Conservation (phyloP, 2,797 vertebrate species). For the Syngnathus rostellatus region DNA sequence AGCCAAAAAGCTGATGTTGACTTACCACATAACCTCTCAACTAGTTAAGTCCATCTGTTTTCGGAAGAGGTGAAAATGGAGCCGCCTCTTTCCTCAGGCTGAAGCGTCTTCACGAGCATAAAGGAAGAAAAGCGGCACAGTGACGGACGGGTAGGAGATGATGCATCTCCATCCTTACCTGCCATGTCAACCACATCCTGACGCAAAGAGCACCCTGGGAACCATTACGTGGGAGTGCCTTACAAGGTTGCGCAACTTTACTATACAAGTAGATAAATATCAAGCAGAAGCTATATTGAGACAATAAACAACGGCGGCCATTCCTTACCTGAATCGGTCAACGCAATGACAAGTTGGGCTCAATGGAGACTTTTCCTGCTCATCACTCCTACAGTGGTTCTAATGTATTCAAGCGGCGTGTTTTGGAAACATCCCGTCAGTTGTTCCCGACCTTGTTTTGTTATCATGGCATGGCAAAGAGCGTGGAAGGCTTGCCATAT, state of each 20-base stretch:
- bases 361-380: slow-evolving; percentile 20
- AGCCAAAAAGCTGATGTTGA: slow-evolving; percentile 68
- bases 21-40: slow-evolving; percentile 69
- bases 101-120: slow-evolving; percentile 64
- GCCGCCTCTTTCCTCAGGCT: slow-evolving; percentile 57
- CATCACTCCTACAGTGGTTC: slow-evolving; percentile 23
- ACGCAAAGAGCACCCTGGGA: slow-evolving; percentile 49
- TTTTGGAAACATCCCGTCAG: slow-evolving; percentile 25
- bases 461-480: slow-evolving; percentile 40
- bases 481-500: slow-evolving; percentile 60
- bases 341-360: too few relatives aligned
- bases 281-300: slow-evolving; percentile 7
- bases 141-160: slow-evolving; percentile 54
- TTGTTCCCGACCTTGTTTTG: slow-evolving; percentile 41
- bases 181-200: slow-evolving; percentile 55
- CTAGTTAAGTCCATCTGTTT: slow-evolving; percentile 60
- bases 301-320: background rate
- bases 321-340: background rate
- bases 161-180: slow-evolving; percentile 46
- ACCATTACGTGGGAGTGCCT: slow-evolving; percentile 31
- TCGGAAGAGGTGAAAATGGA: slow-evolving; percentile 66
- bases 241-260: slow-evolving; percentile 20
- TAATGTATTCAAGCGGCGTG: slow-evolving; percentile 34
- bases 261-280: slow-evolving; percentile 2
- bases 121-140: slow-evolving; percentile 43